Conservation (phyloP, 2,888 invertebrate genomes). For the Hemistola chrysoprasaria region DNA sequence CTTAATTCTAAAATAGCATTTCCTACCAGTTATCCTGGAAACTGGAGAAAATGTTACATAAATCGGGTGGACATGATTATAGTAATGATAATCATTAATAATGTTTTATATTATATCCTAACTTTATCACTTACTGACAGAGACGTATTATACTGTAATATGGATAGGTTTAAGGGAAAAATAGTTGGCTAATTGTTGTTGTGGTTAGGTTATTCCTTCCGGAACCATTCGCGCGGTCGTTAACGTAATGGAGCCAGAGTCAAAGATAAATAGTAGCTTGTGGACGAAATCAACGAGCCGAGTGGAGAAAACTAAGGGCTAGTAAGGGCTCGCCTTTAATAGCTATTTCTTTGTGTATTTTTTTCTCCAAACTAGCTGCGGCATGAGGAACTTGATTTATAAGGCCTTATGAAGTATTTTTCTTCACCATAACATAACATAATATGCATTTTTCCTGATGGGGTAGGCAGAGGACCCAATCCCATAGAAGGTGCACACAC, state of each 20-base stretch:
- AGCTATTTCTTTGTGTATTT: constrained; percentile 35
- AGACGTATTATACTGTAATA: constrained; percentile 27
- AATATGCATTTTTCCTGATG: no score
- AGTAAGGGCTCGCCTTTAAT: constrained; percentile 40
- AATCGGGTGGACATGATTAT: no score
- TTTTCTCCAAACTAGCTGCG: constrained; percentile 20
- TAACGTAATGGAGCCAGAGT: constrained; percentile 65
- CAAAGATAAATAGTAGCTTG: constrained; percentile 63
- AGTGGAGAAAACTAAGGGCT: constrained; percentile 45
- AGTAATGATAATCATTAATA: constrained; percentile 16
- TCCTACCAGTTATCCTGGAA: no score
- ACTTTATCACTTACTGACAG: constrained; percentile 16
- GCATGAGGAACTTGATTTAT: no score
- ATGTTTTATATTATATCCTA: constrained; percentile 13
- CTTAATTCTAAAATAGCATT: no score
- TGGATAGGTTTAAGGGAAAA: constrained; percentile 26
- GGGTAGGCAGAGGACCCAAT: no score
- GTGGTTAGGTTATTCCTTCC: constrained; percentile 53
- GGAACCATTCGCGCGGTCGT: constrained; percentile 65
- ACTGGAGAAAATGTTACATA: no score
- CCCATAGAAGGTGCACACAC: no score
- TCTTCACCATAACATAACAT: no score
- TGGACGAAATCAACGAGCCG: constrained; percentile 57
- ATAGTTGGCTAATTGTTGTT: constrained; percentile 46
- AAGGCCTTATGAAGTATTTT: no score